A percentile compares a stretch with the other conserved stretches of the same genome.
Evolutionary conservation across 2,113 vertebrate species (phyloP).

Genomic region (Syngnathus scovelli): DNA sequence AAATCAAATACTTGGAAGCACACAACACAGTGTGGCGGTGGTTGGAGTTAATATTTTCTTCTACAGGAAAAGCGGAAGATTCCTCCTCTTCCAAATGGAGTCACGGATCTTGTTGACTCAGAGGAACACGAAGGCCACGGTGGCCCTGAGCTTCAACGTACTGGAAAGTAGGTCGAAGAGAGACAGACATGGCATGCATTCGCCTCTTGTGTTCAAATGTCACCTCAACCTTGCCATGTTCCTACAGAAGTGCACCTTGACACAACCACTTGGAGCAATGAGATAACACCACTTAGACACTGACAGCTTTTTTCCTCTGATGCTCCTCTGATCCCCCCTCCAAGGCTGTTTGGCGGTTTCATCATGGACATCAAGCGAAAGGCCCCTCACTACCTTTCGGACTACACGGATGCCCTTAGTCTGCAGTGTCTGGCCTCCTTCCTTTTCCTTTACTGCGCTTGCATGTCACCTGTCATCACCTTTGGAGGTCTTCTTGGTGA

Average conservation of each 20-base stretch:
- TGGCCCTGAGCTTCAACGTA: conserved; percentile 92
- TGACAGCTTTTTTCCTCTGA: neutral
- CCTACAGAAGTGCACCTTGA: neutral
- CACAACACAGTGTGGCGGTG: neutral
- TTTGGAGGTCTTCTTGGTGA: conserved; percentile 97
- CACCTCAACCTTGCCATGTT: neutral
- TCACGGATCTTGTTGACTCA: conserved; percentile 83
- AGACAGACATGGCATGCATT: neutral
- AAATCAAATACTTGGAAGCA: too few species aligned
- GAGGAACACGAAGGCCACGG: conserved; percentile 86
- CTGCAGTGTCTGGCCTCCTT: conserved; percentile 98
- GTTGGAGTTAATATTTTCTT: neutral
- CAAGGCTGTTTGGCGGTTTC: conserved; percentile 89
- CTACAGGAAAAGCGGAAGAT: conserved; percentile 92
- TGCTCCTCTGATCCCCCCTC: conserved; percentile 11
- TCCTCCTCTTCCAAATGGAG: conserved; percentile 90
- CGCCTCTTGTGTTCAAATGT: neutral
- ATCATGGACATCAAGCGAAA: conserved; percentile 93
- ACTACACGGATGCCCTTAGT: conserved; percentile 92
- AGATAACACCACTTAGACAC: neutral
- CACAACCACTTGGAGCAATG: neutral
- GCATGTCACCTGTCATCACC: conserved; percentile 99
- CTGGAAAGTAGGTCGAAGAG: conserved; percentile 81
- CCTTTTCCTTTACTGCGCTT: conserved; percentile 98
- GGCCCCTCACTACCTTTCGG: conserved; percentile 90